These are phyloP conservation scores for Brachionus calyciflorus DNA, from an alignment of 1,140 invertebrate genomes.

Conservation along the genomic window DNA sequence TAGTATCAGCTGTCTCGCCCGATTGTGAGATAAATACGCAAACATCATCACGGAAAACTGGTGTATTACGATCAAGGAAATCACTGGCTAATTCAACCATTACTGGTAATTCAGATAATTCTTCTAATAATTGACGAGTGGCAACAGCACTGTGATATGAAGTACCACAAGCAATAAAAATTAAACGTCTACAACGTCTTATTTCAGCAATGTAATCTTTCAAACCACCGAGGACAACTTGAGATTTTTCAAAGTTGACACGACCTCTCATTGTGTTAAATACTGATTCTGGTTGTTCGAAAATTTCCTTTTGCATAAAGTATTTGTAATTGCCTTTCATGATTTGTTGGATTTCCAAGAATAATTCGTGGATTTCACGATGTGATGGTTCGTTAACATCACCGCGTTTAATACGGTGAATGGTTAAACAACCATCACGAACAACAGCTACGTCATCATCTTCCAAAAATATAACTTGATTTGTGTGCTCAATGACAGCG, in stretches of 20 bases:
- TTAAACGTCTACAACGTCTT: constrained; percentile 85
- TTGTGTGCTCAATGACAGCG: constrained; percentile 97
- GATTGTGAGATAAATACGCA: constrained; percentile 99
- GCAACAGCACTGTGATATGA: constrained; percentile 98
- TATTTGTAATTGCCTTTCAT: constrained; percentile 99
- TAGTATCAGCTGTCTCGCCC: constrained; percentile 94
- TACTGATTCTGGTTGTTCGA: constrained; percentile 98
- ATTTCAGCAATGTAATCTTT: constrained; percentile 97
- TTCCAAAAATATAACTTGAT: constrained; percentile 69
- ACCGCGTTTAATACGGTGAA: constrained; percentile 79
- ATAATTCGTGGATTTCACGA: constrained; percentile 91
- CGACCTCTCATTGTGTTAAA: constrained; percentile 98
- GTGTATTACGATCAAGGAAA: constrained; percentile 94
- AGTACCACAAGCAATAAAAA: constrained; percentile 97
- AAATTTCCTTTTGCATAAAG: constrained; percentile 99
- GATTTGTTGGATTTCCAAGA: constrained; percentile 98
- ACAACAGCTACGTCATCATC: constrained; percentile 69
- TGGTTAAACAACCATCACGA: constrained; percentile 80
- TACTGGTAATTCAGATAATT: constrained; percentile 94
- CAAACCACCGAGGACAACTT: constrained; percentile 72
- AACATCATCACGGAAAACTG: constrained; percentile 97
- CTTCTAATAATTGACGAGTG: constrained; percentile 91
- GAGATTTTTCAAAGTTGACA: constrained; percentile 72
- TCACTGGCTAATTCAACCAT: constrained; percentile 98
- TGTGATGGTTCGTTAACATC: constrained; percentile 64